Conservation (phyloP, 2,797 vertebrate genomes). For the Limnodromus scolopaceus region DNA sequence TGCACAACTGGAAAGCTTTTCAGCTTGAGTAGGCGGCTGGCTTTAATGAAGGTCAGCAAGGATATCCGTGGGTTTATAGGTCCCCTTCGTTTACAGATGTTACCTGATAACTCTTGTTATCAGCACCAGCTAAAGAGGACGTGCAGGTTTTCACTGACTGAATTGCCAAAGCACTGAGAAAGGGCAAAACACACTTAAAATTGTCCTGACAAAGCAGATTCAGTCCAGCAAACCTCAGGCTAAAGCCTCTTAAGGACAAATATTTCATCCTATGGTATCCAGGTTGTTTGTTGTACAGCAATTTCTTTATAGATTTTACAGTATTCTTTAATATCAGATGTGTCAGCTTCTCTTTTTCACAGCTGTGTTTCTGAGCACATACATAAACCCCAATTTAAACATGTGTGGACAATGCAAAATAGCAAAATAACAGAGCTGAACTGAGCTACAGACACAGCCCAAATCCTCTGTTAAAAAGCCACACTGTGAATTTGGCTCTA, state of each 20-base stretch:
- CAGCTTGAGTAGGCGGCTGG: not conserved
- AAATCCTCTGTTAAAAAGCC: not conserved
- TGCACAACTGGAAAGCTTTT: not conserved
- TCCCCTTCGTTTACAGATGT: not conserved
- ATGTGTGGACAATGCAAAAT: not conserved
- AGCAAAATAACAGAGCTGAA: not conserved
- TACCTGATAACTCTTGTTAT: not conserved
- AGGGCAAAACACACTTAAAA: not conserved
- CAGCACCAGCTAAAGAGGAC: not conserved
- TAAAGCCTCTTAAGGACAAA: not conserved
- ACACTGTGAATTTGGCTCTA: not conserved
- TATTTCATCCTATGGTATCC: not conserved
- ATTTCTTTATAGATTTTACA: not conserved
- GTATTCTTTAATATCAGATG: not conserved
- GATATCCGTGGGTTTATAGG: not conserved
- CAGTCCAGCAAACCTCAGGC: not conserved
- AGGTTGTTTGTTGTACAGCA: not conserved
- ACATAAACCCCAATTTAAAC: not conserved
- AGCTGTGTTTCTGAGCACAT: not conserved
- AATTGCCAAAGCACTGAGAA: not conserved
- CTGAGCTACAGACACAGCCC: not conserved
- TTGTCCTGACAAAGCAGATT: not conserved
- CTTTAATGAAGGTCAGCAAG: not conserved
- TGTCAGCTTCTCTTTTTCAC: not conserved
- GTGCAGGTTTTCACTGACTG: not conserved